Conservation (phyloP, 2,888 invertebrate genomes). For the Deladenus siricidicola region DNA sequence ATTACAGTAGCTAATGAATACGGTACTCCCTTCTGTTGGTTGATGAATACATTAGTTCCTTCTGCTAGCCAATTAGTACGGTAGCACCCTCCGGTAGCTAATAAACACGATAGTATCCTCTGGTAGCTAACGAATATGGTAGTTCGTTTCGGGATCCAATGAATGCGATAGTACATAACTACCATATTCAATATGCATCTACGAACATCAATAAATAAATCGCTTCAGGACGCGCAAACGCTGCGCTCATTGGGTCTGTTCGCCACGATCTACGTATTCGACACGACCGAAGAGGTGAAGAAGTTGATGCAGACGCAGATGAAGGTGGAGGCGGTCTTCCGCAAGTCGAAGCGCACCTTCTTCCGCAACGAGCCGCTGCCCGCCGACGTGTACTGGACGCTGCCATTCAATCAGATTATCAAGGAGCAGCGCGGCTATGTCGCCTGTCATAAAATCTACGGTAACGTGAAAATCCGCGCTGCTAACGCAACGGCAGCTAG, state of each 20-base stretch:
- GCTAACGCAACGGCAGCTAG: neutral
- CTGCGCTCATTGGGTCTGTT: conserved; percentile 49
- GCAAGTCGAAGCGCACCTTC: conserved; percentile 41
- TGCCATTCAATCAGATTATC: conserved; percentile 51
- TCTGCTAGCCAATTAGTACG: too few species aligned
- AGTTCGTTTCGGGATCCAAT: too few species aligned
- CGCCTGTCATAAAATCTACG: conserved; percentile 52
- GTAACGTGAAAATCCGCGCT: conserved; percentile 40
- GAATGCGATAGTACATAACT: too few species aligned
- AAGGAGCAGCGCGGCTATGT: conserved; percentile 45
- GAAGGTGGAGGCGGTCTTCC: conserved; percentile 46
- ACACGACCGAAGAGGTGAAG: conserved; percentile 35
- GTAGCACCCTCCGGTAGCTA: too few species aligned
- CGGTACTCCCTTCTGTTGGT: too few species aligned
- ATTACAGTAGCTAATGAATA: neutral
- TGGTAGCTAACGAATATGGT: too few species aligned
- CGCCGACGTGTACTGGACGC: conserved; percentile 48
- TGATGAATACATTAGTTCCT: too few species aligned
- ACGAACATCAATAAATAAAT: too few species aligned
- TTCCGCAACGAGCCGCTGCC: conserved; percentile 49
- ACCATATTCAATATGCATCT: too few species aligned
- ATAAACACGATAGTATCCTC: too few species aligned
- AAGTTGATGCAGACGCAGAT: conserved; percentile 47
- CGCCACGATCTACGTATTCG: conserved; percentile 51
- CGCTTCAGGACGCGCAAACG: conserved; percentile 37